Conservation (phyloP, 2,797 vertebrate species). For the Hylomyscus alleni region DNA sequence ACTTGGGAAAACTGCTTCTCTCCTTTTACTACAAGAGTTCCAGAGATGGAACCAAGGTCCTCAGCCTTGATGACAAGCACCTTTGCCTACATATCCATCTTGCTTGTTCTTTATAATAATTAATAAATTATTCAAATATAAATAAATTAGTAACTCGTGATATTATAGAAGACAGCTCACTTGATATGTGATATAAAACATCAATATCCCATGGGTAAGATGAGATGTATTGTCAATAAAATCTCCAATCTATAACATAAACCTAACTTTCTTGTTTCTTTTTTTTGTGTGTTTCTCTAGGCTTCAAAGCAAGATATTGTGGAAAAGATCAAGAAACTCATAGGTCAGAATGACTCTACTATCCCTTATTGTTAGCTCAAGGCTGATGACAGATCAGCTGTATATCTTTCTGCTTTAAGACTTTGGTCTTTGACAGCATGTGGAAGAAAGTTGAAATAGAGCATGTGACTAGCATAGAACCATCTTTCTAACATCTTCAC, state of each 20-base stretch:
- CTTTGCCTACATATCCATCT: not conserved
- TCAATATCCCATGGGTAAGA: not conserved
- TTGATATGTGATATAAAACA: not conserved
- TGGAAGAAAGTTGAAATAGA: constrained; percentile 20
- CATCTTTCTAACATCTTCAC: not conserved
- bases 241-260: not conserved
- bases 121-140: constrained; percentile 38
- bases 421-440: not conserved
- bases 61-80: not conserved
- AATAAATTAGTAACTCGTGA: constrained; percentile 44
- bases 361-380: constrained; percentile 14
- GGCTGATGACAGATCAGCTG: not conserved
- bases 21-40: not conserved
- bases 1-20: too few relatives aligned
- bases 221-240: constrained; percentile 40
- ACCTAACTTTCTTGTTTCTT: constrained; percentile 47
- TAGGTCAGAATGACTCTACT: constrained; percentile 69
- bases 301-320: constrained; percentile 62
- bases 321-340: constrained; percentile 59
- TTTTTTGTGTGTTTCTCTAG: constrained; percentile 63
- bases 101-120: not conserved
- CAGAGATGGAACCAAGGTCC: not conserved
- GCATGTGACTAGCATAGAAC: not conserved
- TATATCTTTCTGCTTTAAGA: not conserved
- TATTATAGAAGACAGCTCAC: not conserved